A percentile compares a stretch with the other conserved stretches of the same genome.
These are phyloP conservation scores for Actinia equina DNA, from an alignment of 64 coral and sea anemone genomes.

Conservation along the genomic window DNA sequence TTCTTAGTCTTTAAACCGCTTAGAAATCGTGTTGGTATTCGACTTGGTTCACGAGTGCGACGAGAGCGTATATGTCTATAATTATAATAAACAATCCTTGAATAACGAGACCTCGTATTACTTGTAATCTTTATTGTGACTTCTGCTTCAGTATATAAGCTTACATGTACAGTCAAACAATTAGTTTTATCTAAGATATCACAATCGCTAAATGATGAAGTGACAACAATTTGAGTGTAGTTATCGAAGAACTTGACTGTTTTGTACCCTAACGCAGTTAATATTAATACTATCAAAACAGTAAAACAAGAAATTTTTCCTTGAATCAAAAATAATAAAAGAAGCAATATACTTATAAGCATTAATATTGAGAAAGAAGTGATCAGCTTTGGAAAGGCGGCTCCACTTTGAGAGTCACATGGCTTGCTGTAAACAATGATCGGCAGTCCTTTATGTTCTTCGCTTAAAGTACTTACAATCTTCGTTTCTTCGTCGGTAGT, in stretches of 20 bases:
- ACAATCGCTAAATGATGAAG: slow-evolving; percentile 21
- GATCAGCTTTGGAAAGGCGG: neutral
- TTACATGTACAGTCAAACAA: slow-evolving; percentile 23
- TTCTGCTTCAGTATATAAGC: neutral
- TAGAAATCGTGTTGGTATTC: no score
- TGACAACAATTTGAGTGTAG: neutral
- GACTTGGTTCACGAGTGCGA: no score
- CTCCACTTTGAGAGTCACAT: neutral
- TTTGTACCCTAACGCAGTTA: neutral
- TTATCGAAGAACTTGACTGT: neutral
- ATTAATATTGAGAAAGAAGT: no score
- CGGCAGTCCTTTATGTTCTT: neutral
- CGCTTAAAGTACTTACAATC: neutral
- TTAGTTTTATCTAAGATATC: slow-evolving; percentile 27
- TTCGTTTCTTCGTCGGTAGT: neutral
- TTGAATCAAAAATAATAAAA: no score
- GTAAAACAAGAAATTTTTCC: no score
- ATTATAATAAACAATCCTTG: slow-evolving; percentile 11
- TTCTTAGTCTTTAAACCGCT: no score
- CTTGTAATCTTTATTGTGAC: slow-evolving; percentile 27
- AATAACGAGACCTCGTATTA: neutral
- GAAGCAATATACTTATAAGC: no score
- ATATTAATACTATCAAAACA: neutral
- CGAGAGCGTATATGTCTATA: slow-evolving; percentile 8
- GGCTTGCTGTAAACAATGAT: no score